Conservation (phyloP, 2,797 vertebrate species). For the Threskiornis aethiopicus region DNA sequence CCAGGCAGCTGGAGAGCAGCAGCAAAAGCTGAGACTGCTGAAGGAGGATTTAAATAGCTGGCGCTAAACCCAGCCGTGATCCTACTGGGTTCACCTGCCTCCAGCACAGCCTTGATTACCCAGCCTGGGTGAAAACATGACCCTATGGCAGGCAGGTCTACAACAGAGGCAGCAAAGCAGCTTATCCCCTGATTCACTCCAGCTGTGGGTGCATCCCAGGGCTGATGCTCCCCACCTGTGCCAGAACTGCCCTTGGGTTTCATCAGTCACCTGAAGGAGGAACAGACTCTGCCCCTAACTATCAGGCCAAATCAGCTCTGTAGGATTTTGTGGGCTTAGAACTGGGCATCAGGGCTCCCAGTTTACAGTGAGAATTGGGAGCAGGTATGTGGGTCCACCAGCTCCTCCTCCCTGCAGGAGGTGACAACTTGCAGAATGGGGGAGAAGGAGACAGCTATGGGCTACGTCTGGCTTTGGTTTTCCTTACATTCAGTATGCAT, state of each 20-base stretch:
- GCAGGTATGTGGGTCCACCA: background rate
- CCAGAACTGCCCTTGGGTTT: background rate
- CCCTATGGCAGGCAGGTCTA: background rate
- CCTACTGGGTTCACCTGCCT: background rate
- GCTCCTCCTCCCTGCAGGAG: background rate
- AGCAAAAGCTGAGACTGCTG: rapidly evolving
- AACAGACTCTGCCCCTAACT: background rate
- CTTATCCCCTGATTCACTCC: background rate
- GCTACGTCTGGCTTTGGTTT: background rate
- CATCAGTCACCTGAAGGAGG: background rate
- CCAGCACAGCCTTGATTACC: background rate
- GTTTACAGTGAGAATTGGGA: background rate
- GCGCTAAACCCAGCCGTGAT: background rate
- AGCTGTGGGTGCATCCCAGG: background rate
- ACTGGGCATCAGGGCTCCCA: background rate
- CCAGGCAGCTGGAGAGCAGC: background rate
- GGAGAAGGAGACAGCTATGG: background rate
- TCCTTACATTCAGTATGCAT: background rate
- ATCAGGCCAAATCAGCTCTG: background rate
- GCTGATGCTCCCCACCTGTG: background rate
- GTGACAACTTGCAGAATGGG: background rate
- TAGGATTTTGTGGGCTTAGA: background rate
- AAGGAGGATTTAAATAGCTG: background rate
- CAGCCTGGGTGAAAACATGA: background rate
- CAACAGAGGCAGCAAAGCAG: background rate